phyloP scores from a whole-genome alignment of 2,888 invertebrate species.

The Eutolmus rufibarbis region DNA sequence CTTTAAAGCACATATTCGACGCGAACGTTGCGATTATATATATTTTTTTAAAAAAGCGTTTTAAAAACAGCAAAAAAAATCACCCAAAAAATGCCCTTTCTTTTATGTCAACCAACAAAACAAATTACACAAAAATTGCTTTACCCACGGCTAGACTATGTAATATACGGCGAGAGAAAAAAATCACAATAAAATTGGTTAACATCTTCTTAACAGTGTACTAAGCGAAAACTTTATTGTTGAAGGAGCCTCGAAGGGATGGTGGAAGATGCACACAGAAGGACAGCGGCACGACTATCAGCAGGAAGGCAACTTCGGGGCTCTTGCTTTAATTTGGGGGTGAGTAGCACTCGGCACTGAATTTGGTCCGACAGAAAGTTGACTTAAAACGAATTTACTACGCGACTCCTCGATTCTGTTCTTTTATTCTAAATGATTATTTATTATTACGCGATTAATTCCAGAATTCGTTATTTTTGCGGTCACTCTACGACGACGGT shows the following conservation, averaged over 20 bases:
- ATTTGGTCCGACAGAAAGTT: slow-evolving; percentile 43
- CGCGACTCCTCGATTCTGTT: not conserved
- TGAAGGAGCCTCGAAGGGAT: not conserved
- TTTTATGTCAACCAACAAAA: not conserved
- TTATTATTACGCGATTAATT: not conserved
- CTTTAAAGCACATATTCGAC: slow-evolving; percentile 38
- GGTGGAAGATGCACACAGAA: not conserved
- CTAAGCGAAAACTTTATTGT: slow-evolving; percentile 31
- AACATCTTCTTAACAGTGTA: slow-evolving; percentile 24
- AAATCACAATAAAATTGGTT: slow-evolving; percentile 15
- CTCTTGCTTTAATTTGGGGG: not conserved
- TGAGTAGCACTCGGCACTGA: slow-evolving; percentile 42
- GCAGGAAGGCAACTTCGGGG: not conserved
- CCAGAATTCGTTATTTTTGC: not conserved
- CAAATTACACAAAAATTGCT: not conserved
- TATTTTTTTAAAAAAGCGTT: slow-evolving; percentile 11
- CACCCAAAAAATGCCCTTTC: not conserved
- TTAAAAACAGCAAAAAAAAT: not conserved
- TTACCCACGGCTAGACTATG: not conserved
- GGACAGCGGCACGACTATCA: not conserved
- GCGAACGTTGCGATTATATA: slow-evolving; percentile 6
- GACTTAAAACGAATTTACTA: not conserved
- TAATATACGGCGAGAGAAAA: not conserved
- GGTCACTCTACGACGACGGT: not conserved
- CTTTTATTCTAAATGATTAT: not conserved